A percentile compares a stretch with the other conserved stretches of the same genome.
phyloP scores from a whole-genome alignment of 2,888 invertebrate genomes.

The Anticlea derivata region DNA sequence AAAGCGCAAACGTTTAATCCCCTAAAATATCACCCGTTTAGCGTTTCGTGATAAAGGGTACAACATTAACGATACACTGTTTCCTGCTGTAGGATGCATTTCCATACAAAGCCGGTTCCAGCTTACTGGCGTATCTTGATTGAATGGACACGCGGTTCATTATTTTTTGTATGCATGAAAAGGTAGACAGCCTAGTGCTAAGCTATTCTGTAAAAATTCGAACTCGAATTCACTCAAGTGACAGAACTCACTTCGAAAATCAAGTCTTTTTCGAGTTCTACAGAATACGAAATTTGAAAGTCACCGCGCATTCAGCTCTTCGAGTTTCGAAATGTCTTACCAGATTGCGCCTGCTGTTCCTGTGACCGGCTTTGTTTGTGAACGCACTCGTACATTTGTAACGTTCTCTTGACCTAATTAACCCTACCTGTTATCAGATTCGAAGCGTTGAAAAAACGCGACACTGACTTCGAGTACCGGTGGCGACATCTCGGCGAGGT shows the following conservation, averaged over 20 bases:
- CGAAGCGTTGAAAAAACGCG: slow-evolving; percentile 90
- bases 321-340: neutral
- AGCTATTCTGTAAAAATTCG: too few species aligned
- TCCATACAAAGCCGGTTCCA: neutral
- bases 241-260: too few species aligned
- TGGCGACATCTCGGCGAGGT: slow-evolving; percentile 94
- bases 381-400: slow-evolving; percentile 4
- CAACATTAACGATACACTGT: slow-evolving; percentile 22
- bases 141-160: too few species aligned
- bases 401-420: slow-evolving; percentile 31
- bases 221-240: too few species aligned
- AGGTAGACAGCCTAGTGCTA: too few species aligned
- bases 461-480: slow-evolving; percentile 91
- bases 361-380: neutral
- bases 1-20: slow-evolving; percentile 27
- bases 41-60: slow-evolving; percentile 23
- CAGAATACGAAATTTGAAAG: too few species aligned
- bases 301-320: too few species aligned
- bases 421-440: slow-evolving; percentile 84
- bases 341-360: neutral
- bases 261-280: too few species aligned
- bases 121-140: neutral
- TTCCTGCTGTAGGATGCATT: slow-evolving; percentile 13
- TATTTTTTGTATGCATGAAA: too few species aligned
- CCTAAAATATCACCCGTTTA: slow-evolving; percentile 33